Evolutionary conservation across 2,888 invertebrate species (phyloP).

Genomic region (Thelaira solivaga): DNA sequence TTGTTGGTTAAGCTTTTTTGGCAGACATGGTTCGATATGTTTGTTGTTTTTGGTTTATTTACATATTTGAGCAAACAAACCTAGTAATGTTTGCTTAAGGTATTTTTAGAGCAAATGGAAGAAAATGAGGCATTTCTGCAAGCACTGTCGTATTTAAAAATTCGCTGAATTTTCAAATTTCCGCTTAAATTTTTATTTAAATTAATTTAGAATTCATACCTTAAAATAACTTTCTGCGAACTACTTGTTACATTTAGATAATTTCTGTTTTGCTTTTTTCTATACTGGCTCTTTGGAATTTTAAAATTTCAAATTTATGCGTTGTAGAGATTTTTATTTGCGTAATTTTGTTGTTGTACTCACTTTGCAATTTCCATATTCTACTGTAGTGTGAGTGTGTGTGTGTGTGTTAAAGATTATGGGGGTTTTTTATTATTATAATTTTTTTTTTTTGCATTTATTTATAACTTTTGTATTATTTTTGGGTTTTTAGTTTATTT

Average conservation of each 20-base stretch:
- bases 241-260: slow-evolving; percentile 39
- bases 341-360: not conserved
- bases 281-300: not conserved
- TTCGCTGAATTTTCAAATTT: no score
- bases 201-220: not conserved
- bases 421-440: not conserved
- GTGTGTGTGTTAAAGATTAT: not conserved
- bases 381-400: not conserved
- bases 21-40: no score
- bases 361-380: slow-evolving; percentile 27
- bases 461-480: no score
- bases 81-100: no score
- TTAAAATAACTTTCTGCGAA: not conserved
- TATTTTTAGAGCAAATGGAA: no score
- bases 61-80: no score
- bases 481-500: no score
- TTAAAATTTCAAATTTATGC: slow-evolving; percentile 50
- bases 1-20: no score
- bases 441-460: not conserved
- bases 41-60: no score
- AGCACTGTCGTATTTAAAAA: no score
- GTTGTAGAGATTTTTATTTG: slow-evolving; percentile 37
- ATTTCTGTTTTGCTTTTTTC: slow-evolving; percentile 15
- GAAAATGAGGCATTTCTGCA: no score
- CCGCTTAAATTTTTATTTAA: not conserved